phyloP scores from a whole-genome alignment of 2,113 vertebrate genomes.

The Hippocampus mohnikei region DNA sequence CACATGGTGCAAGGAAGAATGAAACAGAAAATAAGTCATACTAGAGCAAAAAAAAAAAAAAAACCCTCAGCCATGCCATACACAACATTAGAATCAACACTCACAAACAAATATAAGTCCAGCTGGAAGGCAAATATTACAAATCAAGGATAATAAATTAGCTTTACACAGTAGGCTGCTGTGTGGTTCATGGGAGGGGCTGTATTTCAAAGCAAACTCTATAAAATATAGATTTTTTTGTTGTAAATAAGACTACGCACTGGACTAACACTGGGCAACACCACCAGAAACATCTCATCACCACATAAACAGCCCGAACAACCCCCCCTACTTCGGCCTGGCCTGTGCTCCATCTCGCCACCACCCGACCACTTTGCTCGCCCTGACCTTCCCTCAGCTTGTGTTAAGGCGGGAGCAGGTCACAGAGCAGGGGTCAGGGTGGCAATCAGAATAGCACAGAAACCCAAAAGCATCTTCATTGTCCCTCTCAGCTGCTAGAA shows the following conservation, averaged over 20 bases:
- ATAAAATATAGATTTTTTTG: constrained; percentile 47
- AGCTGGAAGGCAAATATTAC: constrained; percentile 73
- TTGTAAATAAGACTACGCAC: constrained; percentile 56
- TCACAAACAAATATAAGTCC: constrained; percentile 71
- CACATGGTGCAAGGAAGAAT: constrained; percentile 61
- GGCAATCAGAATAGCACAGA: constrained; percentile 33
- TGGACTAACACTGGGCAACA: constrained; percentile 71
- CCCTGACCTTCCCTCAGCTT: constrained; percentile 62
- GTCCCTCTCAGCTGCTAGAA: neutral
- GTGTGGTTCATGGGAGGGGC: constrained; percentile 46
- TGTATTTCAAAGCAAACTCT: constrained; percentile 40
- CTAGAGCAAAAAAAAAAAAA: constrained; percentile 55
- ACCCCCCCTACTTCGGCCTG: neutral
- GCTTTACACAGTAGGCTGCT: constrained; percentile 59
- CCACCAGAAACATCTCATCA: constrained; percentile 68
- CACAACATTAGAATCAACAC: constrained; percentile 65
- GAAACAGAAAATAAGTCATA: constrained; percentile 64
- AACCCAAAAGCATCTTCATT: constrained; percentile 15
- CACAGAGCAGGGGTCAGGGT: constrained; percentile 9
- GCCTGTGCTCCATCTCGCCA: constrained; percentile 4
- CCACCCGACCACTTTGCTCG: constrained; percentile 8
- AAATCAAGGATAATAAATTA: constrained; percentile 78
- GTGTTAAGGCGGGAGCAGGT: constrained; percentile 74
- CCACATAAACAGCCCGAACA: constrained; percentile 52
- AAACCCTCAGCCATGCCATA: constrained; percentile 74